Base-by-base conservation (phyloP, 2,888 invertebrate genomes). In the Cancer borealis region DNA sequence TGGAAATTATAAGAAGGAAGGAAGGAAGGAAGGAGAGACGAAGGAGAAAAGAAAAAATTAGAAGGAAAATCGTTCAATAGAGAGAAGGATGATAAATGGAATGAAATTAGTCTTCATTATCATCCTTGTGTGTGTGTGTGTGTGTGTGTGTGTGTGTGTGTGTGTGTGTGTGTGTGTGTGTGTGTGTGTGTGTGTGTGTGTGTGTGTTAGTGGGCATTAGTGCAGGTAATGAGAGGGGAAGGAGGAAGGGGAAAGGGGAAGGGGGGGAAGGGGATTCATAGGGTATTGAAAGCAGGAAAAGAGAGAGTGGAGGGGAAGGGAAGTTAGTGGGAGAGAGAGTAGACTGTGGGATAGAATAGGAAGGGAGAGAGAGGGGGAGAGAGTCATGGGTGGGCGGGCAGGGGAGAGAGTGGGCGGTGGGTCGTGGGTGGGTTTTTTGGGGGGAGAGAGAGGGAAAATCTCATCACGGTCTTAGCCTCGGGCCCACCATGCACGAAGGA, bases 131-230 rank as follows among this genome's bases (percentile, higher is more conserved):
- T 54, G 54, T 54, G 54, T 54, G 54, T 8, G 54, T 54, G 54
- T 54, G 54, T 8, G 54, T 54, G 54, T 54, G 54, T 54, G 54
- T 49, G 21, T 5, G 66, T 66, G 66, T 66, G 66, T 66, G 66
- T 66, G 66, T 66, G 66, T 66, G 66, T 66, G 66, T 66, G 66
- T 66, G 66, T 66, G 66, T 66, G 66, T 66, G 66, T 66, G 66
- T 66, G 60, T 66, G 21, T 66, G 60, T 66, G 60, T 66, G 21
- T 66, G 60, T 66, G 60, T 66, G 26, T 79, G 79, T 26, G 5
- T 30, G 8, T 30, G 30, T 4, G 79, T 79, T 30, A 8, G 30
- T 79, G 79, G 79, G 79, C 66, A n/a, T 21, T 66, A n/a, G n/a
- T n/a, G 21, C 66, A 21, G 21, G 66, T 66, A 66, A 66, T 66